A percentile compares a stretch with the other conserved stretches of the same genome.
These are phyloP conservation scores for Drosophila arawakana DNA, from an alignment of 1,140 invertebrate genomes.

Conservation along the genomic window DNA sequence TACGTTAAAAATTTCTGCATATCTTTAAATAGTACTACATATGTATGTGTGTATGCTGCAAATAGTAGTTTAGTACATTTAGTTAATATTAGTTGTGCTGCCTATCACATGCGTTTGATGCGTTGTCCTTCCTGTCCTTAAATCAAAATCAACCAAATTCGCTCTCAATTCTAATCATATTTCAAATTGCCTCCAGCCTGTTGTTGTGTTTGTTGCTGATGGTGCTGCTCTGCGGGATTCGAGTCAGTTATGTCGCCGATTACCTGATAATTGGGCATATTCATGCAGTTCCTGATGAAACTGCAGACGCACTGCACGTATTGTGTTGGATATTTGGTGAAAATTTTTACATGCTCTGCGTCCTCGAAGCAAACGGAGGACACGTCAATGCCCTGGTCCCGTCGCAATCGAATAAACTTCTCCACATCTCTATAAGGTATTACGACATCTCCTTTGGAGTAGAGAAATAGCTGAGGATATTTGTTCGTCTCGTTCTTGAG, in stretches of 20 bases:
- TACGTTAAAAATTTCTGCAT: slow-evolving; percentile 38
- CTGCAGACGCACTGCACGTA: slow-evolving; percentile 87
- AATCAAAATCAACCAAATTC: slow-evolving; percentile 35
- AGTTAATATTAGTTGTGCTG: slow-evolving; percentile 48
- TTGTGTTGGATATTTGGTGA: slow-evolving; percentile 86
- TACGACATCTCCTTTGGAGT: slow-evolving; percentile 89
- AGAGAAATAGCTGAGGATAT: slow-evolving; percentile 91
- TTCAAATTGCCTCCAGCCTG: slow-evolving; percentile 39
- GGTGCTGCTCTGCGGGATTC: slow-evolving; percentile 15
- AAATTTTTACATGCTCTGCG: slow-evolving; percentile 90
- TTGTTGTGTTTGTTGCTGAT: slow-evolving; percentile 12
- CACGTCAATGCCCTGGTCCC: slow-evolving; percentile 87
- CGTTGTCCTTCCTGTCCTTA: slow-evolving; percentile 36
- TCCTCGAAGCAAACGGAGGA: slow-evolving; percentile 88
- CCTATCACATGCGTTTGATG: slow-evolving; percentile 56
- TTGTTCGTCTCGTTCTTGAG: slow-evolving; percentile 84
- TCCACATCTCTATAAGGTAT: slow-evolving; percentile 87
- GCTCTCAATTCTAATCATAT: slow-evolving; percentile 50
- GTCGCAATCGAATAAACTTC: slow-evolving; percentile 86
- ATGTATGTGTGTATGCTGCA: background rate
- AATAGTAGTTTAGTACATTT: slow-evolving; percentile 14
- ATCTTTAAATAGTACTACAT: slow-evolving; percentile 15
- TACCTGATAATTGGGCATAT: slow-evolving; percentile 37
- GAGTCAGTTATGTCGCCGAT: background rate
- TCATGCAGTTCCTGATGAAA: slow-evolving; percentile 87